Conservation (phyloP, 2,797 vertebrate species). For the Phoebastria nigripes region DNA sequence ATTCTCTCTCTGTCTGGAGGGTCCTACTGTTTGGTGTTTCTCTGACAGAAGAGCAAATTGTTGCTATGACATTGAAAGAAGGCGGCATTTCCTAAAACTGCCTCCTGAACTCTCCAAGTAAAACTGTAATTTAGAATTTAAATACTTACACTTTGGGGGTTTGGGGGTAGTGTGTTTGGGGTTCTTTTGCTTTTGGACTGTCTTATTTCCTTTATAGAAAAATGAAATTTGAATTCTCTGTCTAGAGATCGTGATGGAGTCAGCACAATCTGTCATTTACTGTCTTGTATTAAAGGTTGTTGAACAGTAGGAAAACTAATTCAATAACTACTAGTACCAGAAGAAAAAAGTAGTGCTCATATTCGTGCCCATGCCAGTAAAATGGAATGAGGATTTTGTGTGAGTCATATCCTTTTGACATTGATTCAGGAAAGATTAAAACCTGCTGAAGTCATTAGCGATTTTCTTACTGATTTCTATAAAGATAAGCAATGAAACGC, state of each 20-base stretch:
- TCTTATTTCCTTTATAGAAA: not conserved
- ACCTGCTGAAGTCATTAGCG: not conserved
- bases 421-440: not conserved
- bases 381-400: not conserved
- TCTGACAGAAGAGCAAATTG: not conserved
- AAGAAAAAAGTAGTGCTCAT: not conserved
- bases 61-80: not conserved
- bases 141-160: rapidly evolving
- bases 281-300: not conserved
- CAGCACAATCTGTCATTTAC: not conserved
- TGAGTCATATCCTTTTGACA: not conserved
- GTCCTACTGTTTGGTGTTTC: not conserved
- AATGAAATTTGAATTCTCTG: not conserved
- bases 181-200: not conserved
- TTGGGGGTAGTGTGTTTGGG: not conserved
- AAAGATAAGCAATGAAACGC: not conserved
- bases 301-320: not conserved
- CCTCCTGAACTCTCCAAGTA: not conserved
- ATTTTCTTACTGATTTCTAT: not conserved
- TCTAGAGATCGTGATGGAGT: not conserved
- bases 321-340: not conserved
- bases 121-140: not conserved
- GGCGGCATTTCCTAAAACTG: not conserved
- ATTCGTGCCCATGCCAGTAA: not conserved
- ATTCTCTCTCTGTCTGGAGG: not conserved